Evolutionary conservation across 2,113 vertebrate species (phyloP), one percentile per base, ranked within the genome.

Genomic region (Chrysemys picta): DNA sequence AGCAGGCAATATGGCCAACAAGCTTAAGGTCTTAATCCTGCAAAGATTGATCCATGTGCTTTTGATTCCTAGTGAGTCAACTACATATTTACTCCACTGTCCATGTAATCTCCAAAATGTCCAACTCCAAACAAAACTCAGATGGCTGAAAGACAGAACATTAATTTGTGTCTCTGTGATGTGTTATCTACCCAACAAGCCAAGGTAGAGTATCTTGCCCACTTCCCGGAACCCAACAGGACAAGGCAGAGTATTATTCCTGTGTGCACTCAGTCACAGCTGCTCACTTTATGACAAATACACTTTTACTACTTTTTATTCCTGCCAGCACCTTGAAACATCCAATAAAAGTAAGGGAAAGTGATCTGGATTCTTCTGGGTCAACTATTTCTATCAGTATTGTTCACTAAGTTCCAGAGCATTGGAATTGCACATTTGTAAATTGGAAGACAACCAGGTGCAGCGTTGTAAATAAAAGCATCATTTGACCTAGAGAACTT

Each of bases 381-480:
- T 89, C 22, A 65, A 57, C 65, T 13, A 57, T 81, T 92, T 53
- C 88, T 50, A 81, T 54, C 54, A 42, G 31, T 0, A 0, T 13
- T 76, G 49, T 83, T 95, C 47, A 38, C 17, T 5, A 42, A 86
- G 83, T n/a, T 82, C 88, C 38, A 35, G 59, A 35, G 31, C 59
- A 35, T 7, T 35, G 31, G 59, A 59, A 27, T 59, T 27, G 57
- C 57, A 59, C 27, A 59, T 29, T 29, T 27, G 57, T 59, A 59
- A 59, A 29, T 1, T 88, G 89, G 50, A 86, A 49, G 12, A 65
- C 91, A 25, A 80, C n/a, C 76, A 53, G 54, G n/a, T 96, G 89
- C 57, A 5, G 24, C 29, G 65, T 91, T 75, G 91, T 83, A 69
- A 94, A 47, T 93, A 42, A 92, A 91, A 86, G 93, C 84, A 83